These are phyloP conservation scores for Hylaea fasciaria DNA, from an alignment of 2,888 invertebrate genomes.

Conservation along the genomic window DNA sequence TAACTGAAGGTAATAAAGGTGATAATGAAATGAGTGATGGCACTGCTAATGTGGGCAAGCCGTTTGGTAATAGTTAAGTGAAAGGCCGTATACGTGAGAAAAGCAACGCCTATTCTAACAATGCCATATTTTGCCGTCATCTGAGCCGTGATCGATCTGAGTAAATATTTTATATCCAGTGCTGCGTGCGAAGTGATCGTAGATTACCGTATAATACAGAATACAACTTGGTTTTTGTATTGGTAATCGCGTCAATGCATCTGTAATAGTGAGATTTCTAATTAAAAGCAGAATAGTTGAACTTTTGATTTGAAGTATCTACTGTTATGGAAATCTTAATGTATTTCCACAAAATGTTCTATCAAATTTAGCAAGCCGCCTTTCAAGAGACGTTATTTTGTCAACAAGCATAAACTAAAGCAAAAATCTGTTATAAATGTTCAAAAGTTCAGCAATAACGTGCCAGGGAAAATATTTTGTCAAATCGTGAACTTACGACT, in stretches of 20 bases:
- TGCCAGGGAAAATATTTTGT: constrained; percentile 50
- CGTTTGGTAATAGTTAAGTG: constrained; percentile 81
- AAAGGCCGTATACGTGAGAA: constrained; percentile 82
- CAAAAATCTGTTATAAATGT: constrained; percentile 2
- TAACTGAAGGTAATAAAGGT: constrained; percentile 51
- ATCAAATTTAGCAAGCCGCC: no score
- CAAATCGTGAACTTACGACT: constrained; percentile 53
- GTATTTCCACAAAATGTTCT: no score
- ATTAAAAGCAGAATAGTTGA: constrained; percentile 4
- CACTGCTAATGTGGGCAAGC: constrained; percentile 45
- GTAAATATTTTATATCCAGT: constrained; percentile 76
- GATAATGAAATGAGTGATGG: constrained; percentile 43
- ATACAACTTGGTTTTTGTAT: constrained; percentile 36
- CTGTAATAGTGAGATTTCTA: constrained; percentile 25
- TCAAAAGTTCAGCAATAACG: constrained; percentile 33
- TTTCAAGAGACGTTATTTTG: no score
- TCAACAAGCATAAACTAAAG: background rate
- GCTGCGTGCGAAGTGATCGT: constrained; percentile 66
- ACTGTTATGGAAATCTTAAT: no score
- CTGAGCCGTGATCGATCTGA: constrained; percentile 78
- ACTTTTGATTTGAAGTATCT: background rate
- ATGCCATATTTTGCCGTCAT: constrained; percentile 80
- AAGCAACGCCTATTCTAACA: constrained; percentile 79
- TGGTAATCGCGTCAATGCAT: constrained; percentile 26
- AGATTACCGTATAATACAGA: constrained; percentile 50